Evolutionary conservation across 2,797 vertebrate genomes (phyloP).

Genomic region (Falco cherrug): DNA sequence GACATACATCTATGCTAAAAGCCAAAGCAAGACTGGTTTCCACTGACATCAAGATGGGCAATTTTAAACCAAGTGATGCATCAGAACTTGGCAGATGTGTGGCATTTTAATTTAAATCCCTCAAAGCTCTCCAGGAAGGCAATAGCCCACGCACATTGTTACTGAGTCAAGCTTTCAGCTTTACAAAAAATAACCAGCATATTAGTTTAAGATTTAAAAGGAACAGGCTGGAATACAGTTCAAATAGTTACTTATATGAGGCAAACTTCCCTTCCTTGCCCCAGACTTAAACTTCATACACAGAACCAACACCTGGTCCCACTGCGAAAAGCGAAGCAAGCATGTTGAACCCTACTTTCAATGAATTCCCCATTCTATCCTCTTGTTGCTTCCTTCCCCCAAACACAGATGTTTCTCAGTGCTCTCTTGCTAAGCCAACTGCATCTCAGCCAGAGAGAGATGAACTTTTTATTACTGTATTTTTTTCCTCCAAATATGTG

Average conservation of each 20-base stretch:
- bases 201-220: not conserved
- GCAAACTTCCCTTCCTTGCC: not conserved
- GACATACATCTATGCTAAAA: not conserved
- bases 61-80: not conserved
- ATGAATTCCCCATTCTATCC: not conserved
- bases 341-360: not conserved
- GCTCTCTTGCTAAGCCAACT: not conserved
- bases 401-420: conserved; percentile 14
- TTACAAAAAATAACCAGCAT: not conserved
- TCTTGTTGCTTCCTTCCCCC: not conserved
- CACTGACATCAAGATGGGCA: not conserved
- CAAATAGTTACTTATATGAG: not conserved
- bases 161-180: not conserved
- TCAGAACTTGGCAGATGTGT: not conserved
- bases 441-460: not conserved
- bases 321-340: not conserved
- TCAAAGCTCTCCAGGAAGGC: not conserved
- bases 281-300: not conserved
- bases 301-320: not conserved
- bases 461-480: not conserved
- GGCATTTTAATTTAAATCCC: not conserved
- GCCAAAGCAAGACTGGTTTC: not conserved
- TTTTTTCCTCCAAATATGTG: not conserved
- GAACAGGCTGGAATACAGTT: not conserved
- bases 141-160: not conserved